Percentiles rank a stretch among this genome's conserved stretches.
Conservation (phyloP, 2,113 vertebrate species). For the Bostrychus sinensis region DNA sequence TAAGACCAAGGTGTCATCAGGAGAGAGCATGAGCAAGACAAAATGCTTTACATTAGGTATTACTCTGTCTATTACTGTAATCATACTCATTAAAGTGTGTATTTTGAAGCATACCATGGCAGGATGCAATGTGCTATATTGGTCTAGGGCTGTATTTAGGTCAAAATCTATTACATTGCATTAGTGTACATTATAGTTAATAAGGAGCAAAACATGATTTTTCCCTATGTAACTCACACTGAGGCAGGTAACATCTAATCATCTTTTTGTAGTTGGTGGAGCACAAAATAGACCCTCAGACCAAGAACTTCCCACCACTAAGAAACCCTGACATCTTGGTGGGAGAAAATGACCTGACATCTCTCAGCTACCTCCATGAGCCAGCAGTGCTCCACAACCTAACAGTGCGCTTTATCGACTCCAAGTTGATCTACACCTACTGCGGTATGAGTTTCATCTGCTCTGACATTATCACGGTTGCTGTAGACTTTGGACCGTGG, state of each 20-base stretch:
- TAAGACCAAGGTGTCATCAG: conserved; percentile 42
- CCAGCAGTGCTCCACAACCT: conserved; percentile 97
- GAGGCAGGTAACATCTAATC: background rate
- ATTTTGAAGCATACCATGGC: background rate
- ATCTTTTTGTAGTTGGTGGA: conserved; percentile 81
- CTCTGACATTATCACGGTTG: conserved; percentile 58
- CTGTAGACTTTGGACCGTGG: conserved; percentile 71
- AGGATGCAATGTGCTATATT: background rate
- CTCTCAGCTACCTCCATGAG: conserved; percentile 95
- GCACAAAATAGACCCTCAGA: conserved; percentile 82
- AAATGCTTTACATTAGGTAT: background rate
- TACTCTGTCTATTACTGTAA: background rate
- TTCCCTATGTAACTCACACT: background rate
- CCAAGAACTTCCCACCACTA: conserved; percentile 84
- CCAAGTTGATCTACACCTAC: conserved; percentile 96
- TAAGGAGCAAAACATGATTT: background rate
- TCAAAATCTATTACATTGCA: background rate
- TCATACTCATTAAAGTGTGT: background rate
- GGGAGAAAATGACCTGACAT: conserved; percentile 95
- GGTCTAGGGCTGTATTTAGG: background rate
- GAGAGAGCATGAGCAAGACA: too few species aligned
- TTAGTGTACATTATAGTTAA: background rate
- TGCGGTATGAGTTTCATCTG: conserved; percentile 84
- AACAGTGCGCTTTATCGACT: conserved; percentile 93
- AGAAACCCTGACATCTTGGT: conserved; percentile 95